These are phyloP conservation scores for Schizopygopsis pylzovi DNA, from an alignment of 2,797 vertebrate genomes.

Conservation along the genomic window DNA sequence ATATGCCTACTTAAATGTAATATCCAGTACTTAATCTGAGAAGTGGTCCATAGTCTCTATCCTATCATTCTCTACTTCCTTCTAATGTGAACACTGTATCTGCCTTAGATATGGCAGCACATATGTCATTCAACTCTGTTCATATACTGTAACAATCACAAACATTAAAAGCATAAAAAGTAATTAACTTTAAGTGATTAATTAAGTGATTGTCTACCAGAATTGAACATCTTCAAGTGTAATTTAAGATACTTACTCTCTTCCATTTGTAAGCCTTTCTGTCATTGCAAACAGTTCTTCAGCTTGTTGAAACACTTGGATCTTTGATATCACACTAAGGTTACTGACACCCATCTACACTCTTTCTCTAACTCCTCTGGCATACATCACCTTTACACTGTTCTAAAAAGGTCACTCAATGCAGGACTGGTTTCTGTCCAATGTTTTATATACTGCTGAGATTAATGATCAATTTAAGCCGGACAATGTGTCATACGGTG, in stretches of 20 bases:
- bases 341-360: conserved; percentile 28
- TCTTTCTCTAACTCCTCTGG: conserved; percentile 35
- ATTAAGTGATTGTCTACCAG: background rate
- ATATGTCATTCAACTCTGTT: background rate
- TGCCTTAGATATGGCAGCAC: background rate
- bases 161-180: conserved; percentile 2
- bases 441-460: conserved; percentile 30
- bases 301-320: conserved; percentile 15
- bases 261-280: conserved; percentile 20
- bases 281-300: conserved; percentile 21
- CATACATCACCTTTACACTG: conserved; percentile 46
- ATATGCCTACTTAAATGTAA: background rate
- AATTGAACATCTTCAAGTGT: background rate
- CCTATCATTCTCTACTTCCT: background rate
- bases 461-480: conserved; percentile 37
- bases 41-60: background rate
- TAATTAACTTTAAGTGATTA: no score
- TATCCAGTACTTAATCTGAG: background rate
- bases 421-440: conserved; percentile 29
- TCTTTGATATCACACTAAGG: conserved; percentile 33
- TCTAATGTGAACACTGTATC: background rate
- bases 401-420: conserved; percentile 52
- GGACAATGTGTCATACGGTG: conserved; percentile 4
- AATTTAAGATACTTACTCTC: background rate
- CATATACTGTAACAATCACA: background rate